Evolutionary conservation across 37 sponge, comb jelly and placozoan species (phyloP).

Genomic region (Halichondria panicea): DNA sequence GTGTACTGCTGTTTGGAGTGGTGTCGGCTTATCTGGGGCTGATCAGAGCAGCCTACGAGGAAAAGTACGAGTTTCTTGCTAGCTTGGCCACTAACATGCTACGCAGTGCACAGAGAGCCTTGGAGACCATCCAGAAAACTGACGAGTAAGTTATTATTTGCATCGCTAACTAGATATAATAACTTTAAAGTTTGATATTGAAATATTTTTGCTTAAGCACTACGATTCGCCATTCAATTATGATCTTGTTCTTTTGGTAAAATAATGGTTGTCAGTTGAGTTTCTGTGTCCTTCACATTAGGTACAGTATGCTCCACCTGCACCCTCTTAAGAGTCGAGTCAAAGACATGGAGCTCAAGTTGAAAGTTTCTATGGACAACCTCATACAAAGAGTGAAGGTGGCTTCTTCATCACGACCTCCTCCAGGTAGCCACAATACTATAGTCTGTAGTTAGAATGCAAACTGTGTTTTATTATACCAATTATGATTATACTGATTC

Average conservation of each 20-base stretch:
- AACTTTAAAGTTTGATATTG: background rate
- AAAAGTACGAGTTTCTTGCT: slow-evolving; percentile 71
- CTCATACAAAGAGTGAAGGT: slow-evolving; percentile 57
- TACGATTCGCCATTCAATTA: background rate
- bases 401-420: slow-evolving; percentile 43
- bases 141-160: slow-evolving; percentile 48
- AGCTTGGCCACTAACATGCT: slow-evolving; percentile 72
- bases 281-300: background rate
- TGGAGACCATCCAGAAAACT: slow-evolving; percentile 63
- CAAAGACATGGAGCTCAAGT: slow-evolving; percentile 81
- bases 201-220: background rate
- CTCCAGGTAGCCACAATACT: slow-evolving; percentile 40
- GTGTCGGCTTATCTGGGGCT: slow-evolving; percentile 71
- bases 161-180: background rate
- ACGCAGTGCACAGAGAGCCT: slow-evolving; percentile 51
- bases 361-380: slow-evolving; percentile 76
- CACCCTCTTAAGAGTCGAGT: slow-evolving; percentile 77
- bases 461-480: background rate
- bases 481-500: background rate
- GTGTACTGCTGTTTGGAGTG: slow-evolving; percentile 64
- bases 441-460: background rate
- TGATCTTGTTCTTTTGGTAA: background rate
- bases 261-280: background rate
- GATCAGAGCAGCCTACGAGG: slow-evolving; percentile 76
- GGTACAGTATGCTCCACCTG: slow-evolving; percentile 69